A percentile compares a stretch with the other conserved stretches of the same genome.
Evolutionary conservation across 37 sponge, comb jelly and placozoan genomes (phyloP).

Genomic region (Ephydatia muelleri): DNA sequence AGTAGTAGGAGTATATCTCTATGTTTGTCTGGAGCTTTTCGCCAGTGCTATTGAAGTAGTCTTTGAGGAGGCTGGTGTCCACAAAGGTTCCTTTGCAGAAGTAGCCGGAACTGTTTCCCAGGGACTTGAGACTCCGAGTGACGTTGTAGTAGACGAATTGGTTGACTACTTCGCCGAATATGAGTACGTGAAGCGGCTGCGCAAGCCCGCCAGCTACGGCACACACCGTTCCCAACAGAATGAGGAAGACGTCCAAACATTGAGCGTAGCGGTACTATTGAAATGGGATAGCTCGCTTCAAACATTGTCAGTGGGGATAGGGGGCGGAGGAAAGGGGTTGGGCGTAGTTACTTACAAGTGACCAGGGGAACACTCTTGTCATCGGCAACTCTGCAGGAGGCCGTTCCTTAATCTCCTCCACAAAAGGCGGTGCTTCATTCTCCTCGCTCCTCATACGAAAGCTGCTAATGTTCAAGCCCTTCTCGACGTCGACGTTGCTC

Average conservation of each 20-base stretch:
- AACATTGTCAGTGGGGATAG: not conserved
- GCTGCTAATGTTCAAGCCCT: too few species aligned
- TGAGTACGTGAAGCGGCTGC: conserved; percentile 66
- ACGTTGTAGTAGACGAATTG: conserved; percentile 52
- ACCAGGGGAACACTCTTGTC: too few species aligned
- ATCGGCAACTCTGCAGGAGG: too few species aligned
- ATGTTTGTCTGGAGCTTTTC: not conserved
- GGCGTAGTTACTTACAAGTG: not conserved
- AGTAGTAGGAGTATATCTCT: conserved; percentile 36
- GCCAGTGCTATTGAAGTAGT: not conserved
- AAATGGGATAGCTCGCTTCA: too few species aligned
- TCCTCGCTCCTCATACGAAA: too few species aligned
- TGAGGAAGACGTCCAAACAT: conserved; percentile 61
- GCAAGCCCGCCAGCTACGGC: conserved; percentile 58
- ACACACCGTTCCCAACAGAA: conserved; percentile 55
- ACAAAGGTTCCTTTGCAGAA: not conserved
- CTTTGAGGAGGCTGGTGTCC: not conserved
- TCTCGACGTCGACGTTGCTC: too few species aligned
- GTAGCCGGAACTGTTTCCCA: not conserved
- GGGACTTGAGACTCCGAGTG: not conserved
- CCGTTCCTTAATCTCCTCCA: too few species aligned
- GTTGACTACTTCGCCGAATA: conserved; percentile 81
- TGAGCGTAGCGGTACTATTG: conserved; percentile 84
- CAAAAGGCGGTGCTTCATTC: too few species aligned
- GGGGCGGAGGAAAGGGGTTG: not conserved